Conservation (phyloP, 1,140 invertebrate species). For the Thereuonema tuberculata region DNA sequence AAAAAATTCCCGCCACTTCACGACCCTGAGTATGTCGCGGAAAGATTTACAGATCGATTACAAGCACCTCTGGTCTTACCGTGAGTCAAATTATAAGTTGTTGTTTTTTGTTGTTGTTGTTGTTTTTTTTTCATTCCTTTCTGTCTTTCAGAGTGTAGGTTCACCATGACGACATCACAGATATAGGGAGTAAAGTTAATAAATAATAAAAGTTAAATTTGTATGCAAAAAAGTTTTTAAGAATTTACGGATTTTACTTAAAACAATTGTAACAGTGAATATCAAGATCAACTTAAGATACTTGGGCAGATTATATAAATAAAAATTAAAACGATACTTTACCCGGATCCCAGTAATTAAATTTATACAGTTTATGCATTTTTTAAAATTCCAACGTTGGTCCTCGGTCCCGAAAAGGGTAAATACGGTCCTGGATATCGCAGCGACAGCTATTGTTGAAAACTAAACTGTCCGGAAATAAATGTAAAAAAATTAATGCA, state of each 20-base stretch:
- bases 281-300: too few relatives aligned
- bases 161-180: neutral
- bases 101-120: slow-evolving; percentile 3
- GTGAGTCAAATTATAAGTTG: slow-evolving; percentile 34
- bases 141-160: neutral
- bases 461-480: neutral
- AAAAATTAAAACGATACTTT: too few relatives aligned
- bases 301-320: too few relatives aligned
- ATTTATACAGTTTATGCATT: too few relatives aligned
- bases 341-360: too few relatives aligned
- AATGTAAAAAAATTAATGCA: neutral
- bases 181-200: neutral
- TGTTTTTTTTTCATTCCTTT: slow-evolving; percentile 7
- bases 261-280: too few relatives aligned
- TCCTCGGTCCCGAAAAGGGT: too few relatives aligned
- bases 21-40: slow-evolving; percentile 45
- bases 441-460: too few relatives aligned
- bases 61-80: slow-evolving; percentile 49
- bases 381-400: too few relatives aligned
- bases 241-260: too few relatives aligned
- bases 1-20: slow-evolving; percentile 56
- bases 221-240: too few relatives aligned
- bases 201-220: neutral
- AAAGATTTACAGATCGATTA: slow-evolving; percentile 35
- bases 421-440: too few relatives aligned